Percentiles rank a stretch among this genome's conserved stretches.
phyloP scores from a whole-genome alignment of 2,888 invertebrate genomes.

The Lamellibrachia satsuma region DNA sequence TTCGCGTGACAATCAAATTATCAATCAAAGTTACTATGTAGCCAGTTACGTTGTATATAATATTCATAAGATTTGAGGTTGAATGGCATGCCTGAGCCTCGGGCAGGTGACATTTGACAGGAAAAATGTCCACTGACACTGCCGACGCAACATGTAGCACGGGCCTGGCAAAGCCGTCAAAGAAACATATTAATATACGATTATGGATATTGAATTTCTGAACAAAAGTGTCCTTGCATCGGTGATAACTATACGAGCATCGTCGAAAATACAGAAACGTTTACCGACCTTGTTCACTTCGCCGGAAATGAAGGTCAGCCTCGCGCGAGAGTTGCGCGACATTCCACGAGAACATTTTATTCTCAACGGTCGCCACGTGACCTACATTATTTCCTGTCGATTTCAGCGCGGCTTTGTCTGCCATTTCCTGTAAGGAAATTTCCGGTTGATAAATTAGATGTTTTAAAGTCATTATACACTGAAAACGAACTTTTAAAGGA shows the following conservation, averaged over 20 bases:
- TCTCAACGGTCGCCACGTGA: slow-evolving; percentile 28
- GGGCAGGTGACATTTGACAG: not conserved
- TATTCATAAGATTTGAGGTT: too few relatives aligned
- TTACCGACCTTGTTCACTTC: slow-evolving; percentile 17
- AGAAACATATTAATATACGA: not conserved
- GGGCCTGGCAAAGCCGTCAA: not conserved
- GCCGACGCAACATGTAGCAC: not conserved
- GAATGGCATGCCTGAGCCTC: not conserved
- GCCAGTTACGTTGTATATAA: too few relatives aligned
- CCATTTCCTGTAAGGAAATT: slow-evolving; percentile 38
- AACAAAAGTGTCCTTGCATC: not conserved
- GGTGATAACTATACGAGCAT: not conserved
- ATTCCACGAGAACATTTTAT: slow-evolving; percentile 17
- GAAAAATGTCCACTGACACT: not conserved
- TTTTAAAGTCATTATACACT: slow-evolving; percentile 20
- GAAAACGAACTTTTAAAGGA: slow-evolving; percentile 17
- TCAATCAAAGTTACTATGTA: too few relatives aligned
- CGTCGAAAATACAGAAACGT: not conserved
- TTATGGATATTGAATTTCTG: not conserved
- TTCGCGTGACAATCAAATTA: too few relatives aligned
- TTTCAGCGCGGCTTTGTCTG: slow-evolving; percentile 34
- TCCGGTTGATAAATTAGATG: slow-evolving; percentile 34
- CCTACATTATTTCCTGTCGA: slow-evolving; percentile 29
- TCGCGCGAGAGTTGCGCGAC: not conserved
- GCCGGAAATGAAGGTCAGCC: slow-evolving; percentile 18